These are phyloP conservation scores for Ooceraea biroi DNA, from an alignment of 1,140 invertebrate genomes.

Conservation along the genomic window DNA sequence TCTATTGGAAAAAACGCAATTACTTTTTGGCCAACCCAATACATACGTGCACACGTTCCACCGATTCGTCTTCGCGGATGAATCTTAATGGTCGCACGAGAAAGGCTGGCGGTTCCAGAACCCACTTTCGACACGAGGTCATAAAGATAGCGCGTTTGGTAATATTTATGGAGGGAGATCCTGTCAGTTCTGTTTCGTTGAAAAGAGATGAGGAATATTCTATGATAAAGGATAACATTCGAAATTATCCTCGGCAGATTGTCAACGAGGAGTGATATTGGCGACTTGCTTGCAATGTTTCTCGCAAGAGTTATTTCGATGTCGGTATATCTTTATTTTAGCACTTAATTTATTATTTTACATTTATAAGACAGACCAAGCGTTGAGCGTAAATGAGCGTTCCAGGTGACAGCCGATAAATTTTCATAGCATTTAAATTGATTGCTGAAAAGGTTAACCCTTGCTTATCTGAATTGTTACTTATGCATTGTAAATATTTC, in stretches of 20 bases:
- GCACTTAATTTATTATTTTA: conserved; percentile 26
- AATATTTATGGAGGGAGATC: background rate
- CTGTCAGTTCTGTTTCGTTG: conserved; percentile 1
- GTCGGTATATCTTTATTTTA: background rate
- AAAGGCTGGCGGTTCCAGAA: background rate
- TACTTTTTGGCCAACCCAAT: too few relatives aligned
- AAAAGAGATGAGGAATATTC: background rate
- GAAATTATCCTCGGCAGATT: background rate
- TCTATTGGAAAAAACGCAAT: too few relatives aligned
- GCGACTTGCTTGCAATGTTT: background rate
- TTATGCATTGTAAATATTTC: conserved; percentile 19
- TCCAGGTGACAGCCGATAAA: background rate
- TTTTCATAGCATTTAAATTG: conserved; percentile 22
- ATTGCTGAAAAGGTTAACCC: conserved; percentile 21
- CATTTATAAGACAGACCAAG: conserved; percentile 6
- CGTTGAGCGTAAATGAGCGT: background rate
- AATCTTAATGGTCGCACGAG: background rate
- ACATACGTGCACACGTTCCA: background rate
- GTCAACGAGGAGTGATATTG: background rate
- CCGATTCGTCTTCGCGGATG: background rate
- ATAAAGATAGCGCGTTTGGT: background rate
- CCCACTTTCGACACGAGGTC: background rate
- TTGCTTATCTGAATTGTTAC: conserved; percentile 9
- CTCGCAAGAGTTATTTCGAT: background rate
- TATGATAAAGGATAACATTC: background rate